Conservation (phyloP, 2,888 invertebrate species). For the Tribolium freemani region DNA sequence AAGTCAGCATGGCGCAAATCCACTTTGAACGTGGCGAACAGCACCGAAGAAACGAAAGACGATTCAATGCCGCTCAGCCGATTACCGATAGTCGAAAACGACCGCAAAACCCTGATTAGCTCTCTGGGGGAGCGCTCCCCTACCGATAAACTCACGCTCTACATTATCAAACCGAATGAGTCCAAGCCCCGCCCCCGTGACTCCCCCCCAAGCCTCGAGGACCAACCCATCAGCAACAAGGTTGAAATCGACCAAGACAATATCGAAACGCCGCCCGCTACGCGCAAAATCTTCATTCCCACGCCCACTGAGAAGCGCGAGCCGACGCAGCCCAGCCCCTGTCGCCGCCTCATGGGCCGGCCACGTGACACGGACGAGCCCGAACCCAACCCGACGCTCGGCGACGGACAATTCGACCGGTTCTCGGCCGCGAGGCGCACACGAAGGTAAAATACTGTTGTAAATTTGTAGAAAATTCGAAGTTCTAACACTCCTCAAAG, state of each 20-base stretch:
- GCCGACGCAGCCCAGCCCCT: slow-evolving; percentile 69
- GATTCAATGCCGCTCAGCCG: slow-evolving; percentile 56
- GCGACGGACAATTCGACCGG: slow-evolving; percentile 87
- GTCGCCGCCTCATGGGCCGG: slow-evolving; percentile 69
- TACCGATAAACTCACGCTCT: slow-evolving; percentile 73
- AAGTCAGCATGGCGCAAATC: slow-evolving; percentile 85
- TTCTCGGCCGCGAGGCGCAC: slow-evolving; percentile 87
- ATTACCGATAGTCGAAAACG: slow-evolving; percentile 70
- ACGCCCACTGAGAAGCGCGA: slow-evolving; percentile 73
- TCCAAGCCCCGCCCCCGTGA: slow-evolving; percentile 48
- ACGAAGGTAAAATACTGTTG: too few relatives aligned
- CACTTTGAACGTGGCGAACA: slow-evolving; percentile 74
- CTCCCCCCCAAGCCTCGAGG: slow-evolving; percentile 51
- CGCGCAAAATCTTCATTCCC: slow-evolving; percentile 78
- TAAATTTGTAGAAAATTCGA: too few relatives aligned
- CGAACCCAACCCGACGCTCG: slow-evolving; percentile 71
- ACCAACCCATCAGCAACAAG: slow-evolving; percentile 71
- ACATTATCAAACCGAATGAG: slow-evolving; percentile 70
- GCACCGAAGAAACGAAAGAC: slow-evolving; percentile 77
- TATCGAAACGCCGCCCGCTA: slow-evolving; percentile 90
- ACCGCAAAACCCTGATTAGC: slow-evolving; percentile 71
- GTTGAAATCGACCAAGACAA: slow-evolving; percentile 92
- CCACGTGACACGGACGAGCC: slow-evolving; percentile 62
- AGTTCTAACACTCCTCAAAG: too few relatives aligned
- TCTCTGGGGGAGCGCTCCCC: slow-evolving; percentile 70